These are phyloP conservation scores for Aspidiotus destructor DNA, from an alignment of 2,888 invertebrate genomes.

Conservation along the genomic window DNA sequence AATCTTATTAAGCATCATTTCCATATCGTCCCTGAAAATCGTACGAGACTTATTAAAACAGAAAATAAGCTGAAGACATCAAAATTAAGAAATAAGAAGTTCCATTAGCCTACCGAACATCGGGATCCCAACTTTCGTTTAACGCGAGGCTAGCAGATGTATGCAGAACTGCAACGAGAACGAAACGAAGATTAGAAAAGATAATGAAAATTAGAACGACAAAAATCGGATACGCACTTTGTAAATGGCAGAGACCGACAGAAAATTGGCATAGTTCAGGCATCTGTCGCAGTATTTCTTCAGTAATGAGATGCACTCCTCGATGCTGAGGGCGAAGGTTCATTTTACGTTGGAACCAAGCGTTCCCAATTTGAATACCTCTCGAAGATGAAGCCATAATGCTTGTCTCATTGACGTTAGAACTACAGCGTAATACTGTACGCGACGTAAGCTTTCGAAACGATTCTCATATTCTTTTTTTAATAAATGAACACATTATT, in stretches of 20 bases:
- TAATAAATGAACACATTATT: not conserved
- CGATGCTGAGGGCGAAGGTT: conserved; percentile 91
- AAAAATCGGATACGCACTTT: conserved; percentile 63
- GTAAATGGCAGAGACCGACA: conserved; percentile 91
- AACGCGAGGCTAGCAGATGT: conserved; percentile 94
- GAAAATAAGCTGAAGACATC: too few relatives aligned
- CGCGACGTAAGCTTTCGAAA: too few relatives aligned
- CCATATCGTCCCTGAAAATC: conserved; percentile 82
- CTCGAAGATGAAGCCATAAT: conserved; percentile 68
- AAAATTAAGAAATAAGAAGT: conserved; percentile 2
- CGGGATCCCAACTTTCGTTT: conserved; percentile 98
- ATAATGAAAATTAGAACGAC: not conserved
- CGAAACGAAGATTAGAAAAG: not conserved
- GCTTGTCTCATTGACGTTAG: conserved; percentile 17
- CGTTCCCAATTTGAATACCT: conserved; percentile 89
- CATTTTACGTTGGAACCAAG: conserved; percentile 97
- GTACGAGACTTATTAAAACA: not conserved
- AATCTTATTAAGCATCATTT: conserved; percentile 98
- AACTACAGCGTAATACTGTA: not conserved
- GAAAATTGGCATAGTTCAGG: conserved; percentile 90
- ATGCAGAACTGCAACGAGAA: conserved; percentile 73
- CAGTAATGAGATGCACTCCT: conserved; percentile 93
- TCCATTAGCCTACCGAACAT: conserved; percentile 61
- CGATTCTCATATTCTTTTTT: not conserved
- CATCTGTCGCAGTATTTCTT: conserved; percentile 88